Conservation (phyloP, 2,888 invertebrate species). For the Nyleta sp. region DNA sequence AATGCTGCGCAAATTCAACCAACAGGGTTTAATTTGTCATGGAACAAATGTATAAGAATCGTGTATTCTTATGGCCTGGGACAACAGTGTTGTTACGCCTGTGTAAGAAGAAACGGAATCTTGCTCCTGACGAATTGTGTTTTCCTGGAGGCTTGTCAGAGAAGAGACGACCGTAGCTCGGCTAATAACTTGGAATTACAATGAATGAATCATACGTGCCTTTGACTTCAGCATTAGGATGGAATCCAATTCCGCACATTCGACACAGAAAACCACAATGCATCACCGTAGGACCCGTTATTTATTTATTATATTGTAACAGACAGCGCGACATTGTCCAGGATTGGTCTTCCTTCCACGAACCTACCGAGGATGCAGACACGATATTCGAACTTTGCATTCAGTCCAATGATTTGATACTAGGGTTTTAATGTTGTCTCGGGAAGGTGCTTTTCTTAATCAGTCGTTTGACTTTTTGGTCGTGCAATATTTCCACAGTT, state of each 20-base stretch:
- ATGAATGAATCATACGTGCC: conserved; percentile 62
- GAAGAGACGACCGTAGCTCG: conserved; percentile 24
- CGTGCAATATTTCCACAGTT: not conserved
- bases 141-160: not conserved
- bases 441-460: conserved; percentile 36
- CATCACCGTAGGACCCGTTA: not conserved
- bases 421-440: conserved; percentile 34
- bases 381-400: conserved; percentile 9
- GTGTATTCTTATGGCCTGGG: no score
- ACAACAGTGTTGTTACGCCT: no score
- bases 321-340: conserved; percentile 29
- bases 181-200: conserved; percentile 44
- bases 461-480: no score
- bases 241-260: conserved; percentile 55
- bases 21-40: no score
- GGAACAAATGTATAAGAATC: no score
- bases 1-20: no score
- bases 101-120: no score
- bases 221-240: conserved; percentile 56
- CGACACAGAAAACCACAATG: conserved; percentile 7
- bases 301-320: conserved; percentile 7
- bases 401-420: conserved; percentile 37
- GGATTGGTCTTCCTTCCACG: conserved; percentile 52
- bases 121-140: no score
- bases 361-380: conserved; percentile 33